Evolutionary conservation across 1,140 invertebrate genomes (phyloP).

Genomic region (Anadara kagoshimensis): DNA sequence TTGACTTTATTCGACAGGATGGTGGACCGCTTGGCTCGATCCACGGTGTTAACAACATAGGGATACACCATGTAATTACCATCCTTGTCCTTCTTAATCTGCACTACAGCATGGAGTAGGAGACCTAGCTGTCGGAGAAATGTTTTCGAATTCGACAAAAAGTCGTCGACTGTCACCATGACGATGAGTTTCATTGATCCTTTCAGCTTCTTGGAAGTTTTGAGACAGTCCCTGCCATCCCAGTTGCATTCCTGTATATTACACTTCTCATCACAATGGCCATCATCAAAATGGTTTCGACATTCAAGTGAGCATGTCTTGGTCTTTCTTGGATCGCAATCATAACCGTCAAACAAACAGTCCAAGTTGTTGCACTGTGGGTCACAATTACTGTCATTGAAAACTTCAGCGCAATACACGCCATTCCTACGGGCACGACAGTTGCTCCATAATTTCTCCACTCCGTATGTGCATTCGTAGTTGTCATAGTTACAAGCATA

Average conservation of each 20-base stretch:
- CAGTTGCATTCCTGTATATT: slow-evolving; percentile 97
- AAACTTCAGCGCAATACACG: slow-evolving; percentile 92
- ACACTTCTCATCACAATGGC: slow-evolving; percentile 91
- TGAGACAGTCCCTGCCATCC: slow-evolving; percentile 95
- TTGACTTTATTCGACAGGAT: background rate
- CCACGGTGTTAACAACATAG: slow-evolving; percentile 76
- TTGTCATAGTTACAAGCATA: slow-evolving; percentile 96
- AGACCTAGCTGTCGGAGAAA: slow-evolving; percentile 89
- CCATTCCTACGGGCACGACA: slow-evolving; percentile 92
- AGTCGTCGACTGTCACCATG: slow-evolving; percentile 81
- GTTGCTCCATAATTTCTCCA: slow-evolving; percentile 82
- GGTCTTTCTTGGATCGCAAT: slow-evolving; percentile 87
- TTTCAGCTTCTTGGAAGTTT: slow-evolving; percentile 79
- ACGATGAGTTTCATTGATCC: slow-evolving; percentile 83
- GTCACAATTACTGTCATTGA: slow-evolving; percentile 90
- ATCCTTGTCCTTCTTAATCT: slow-evolving; percentile 81
- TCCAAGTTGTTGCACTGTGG: slow-evolving; percentile 95
- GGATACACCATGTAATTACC: slow-evolving; percentile 93
- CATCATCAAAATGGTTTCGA: slow-evolving; percentile 92
- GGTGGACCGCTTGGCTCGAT: slow-evolving; percentile 42
- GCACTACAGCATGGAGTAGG: slow-evolving; percentile 86
- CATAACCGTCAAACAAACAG: slow-evolving; percentile 97
- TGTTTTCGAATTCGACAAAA: slow-evolving; percentile 83
- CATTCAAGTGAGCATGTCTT: slow-evolving; percentile 82
- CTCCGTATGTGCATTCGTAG: slow-evolving; percentile 87